Percentiles rank a stretch among this genome's conserved stretches.
These are phyloP conservation scores for Colletes gigas DNA, from an alignment of 1,140 invertebrate genomes.

Conservation along the genomic window DNA sequence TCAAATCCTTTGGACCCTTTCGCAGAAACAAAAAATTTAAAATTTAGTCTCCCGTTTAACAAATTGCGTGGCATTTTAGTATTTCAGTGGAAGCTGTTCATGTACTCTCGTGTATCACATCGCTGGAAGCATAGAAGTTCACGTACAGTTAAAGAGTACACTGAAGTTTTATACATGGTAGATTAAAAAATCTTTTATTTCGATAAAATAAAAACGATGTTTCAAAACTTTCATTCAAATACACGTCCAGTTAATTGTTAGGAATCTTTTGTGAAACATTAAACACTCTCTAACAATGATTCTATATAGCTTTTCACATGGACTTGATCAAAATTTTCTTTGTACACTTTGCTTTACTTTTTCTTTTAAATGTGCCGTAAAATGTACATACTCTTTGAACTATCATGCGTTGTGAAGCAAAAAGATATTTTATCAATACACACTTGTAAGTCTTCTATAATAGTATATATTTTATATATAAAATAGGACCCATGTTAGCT, in stretches of 20 bases:
- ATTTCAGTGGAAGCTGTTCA: neutral
- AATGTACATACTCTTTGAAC: slow-evolving; percentile 1
- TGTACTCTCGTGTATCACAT: neutral
- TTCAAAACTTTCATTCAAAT: neutral
- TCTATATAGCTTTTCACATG: neutral
- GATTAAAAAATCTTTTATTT: neutral
- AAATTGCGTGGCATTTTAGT: neutral
- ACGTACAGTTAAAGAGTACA: neutral
- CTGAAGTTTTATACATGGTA: neutral
- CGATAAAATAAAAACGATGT: neutral
- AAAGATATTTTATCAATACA: neutral
- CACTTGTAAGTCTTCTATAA: slow-evolving; percentile 10
- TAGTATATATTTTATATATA: slow-evolving; percentile 20
- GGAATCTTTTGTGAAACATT: neutral
- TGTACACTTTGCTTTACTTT: neutral
- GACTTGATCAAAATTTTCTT: neutral
- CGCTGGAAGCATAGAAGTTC: neutral
- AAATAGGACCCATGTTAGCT: slow-evolving; percentile 42
- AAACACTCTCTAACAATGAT: slow-evolving; percentile 16
- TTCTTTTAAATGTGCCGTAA: slow-evolving; percentile 4
- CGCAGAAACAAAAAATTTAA: neutral
- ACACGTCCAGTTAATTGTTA: slow-evolving; percentile 3
- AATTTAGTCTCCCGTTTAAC: neutral
- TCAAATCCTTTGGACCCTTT: neutral
- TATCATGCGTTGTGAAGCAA: neutral